Evolutionary conservation across 1,140 invertebrate species (phyloP), one percentile per base, ranked within the genome.

Genomic region (Drosophila biarmipes): DNA sequence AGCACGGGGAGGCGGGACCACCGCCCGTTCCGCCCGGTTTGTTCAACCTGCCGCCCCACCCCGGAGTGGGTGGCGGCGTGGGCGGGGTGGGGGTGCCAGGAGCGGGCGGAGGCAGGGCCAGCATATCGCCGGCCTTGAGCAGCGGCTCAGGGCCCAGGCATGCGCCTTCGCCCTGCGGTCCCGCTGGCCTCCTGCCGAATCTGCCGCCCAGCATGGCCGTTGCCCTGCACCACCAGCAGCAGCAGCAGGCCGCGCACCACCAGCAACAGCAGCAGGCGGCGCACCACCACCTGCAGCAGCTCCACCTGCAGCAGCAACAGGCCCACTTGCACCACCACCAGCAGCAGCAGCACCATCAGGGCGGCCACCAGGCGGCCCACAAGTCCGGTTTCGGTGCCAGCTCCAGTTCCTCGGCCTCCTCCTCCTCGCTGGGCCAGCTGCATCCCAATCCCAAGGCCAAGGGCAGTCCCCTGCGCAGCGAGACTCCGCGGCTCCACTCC

Each of bases 401-500:
- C 76, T 67, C 82, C 76, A 75, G 81, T 58, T 66, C 77, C 56
- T 52, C 80, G 43, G 53, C 78, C 40, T 62, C 27, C 54, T 61
- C 56, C 31, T 61, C 56, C 31, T 46, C 67, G 24, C 12, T 61
- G 58, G 29, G 58, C 31, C 51, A 71, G 27, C 67, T 15, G 7
- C 38, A 73, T 48, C 61, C 57, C 7, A 10, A 8, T 24, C 46
- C 67, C 45, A 89, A 84, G 49, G 4, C 68, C 10, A 93, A 94
- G 34, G 91, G 92, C 80, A 94, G 93, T 90, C 94, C 93, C 0
- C 71, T 93, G 24, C 92, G 93, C 81, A 91, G 93, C 90, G 93
- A 93, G 58, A 94, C 93, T 63, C 93, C 93, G 0, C 57, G 64
- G 0, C 56, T 94, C 15, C 93, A 93, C 61, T 94, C 93, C 52